These are phyloP conservation scores for Ormyrus thymus DNA, from an alignment of 2,888 invertebrate species.

Conservation along the genomic window DNA sequence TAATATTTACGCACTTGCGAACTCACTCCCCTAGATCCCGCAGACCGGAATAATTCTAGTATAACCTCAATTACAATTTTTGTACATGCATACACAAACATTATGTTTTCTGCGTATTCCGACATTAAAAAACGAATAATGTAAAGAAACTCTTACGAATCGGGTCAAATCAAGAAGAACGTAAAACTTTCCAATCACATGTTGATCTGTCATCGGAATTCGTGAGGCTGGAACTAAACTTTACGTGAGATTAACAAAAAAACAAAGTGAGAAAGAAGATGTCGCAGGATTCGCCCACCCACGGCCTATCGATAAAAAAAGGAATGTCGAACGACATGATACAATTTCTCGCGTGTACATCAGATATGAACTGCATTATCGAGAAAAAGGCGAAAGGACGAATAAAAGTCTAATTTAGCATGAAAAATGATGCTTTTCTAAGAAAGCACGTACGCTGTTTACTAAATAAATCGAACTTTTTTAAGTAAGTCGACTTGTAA, in stretches of 20 bases:
- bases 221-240: constrained; percentile 17
- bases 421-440: too few relatives aligned
- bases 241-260: constrained; percentile 37
- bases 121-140: neutral
- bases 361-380: too few relatives aligned
- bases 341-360: constrained; percentile 24
- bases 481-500: too few relatives aligned
- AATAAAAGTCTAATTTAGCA: too few relatives aligned
- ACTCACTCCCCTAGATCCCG: too few relatives aligned
- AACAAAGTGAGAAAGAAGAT: constrained; percentile 14
- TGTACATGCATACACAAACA: neutral
- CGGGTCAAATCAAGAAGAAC: constrained; percentile 16
- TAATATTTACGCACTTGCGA: too few relatives aligned
- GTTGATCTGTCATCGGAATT: constrained; percentile 51
- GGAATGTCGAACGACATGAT: constrained; percentile 39
- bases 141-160: constrained; percentile 30
- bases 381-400: too few relatives aligned
- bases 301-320: constrained; percentile 50
- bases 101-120: too few relatives aligned
- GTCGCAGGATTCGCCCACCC: constrained; percentile 46
- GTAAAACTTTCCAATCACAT: constrained; percentile 45
- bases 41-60: constrained; percentile 1
- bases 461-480: too few relatives aligned
- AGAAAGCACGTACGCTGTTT: too few relatives aligned
- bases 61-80: constrained; percentile 35